These are phyloP conservation scores for Eurytoma californica DNA, from an alignment of 2,888 invertebrate genomes.

Conservation along the genomic window DNA sequence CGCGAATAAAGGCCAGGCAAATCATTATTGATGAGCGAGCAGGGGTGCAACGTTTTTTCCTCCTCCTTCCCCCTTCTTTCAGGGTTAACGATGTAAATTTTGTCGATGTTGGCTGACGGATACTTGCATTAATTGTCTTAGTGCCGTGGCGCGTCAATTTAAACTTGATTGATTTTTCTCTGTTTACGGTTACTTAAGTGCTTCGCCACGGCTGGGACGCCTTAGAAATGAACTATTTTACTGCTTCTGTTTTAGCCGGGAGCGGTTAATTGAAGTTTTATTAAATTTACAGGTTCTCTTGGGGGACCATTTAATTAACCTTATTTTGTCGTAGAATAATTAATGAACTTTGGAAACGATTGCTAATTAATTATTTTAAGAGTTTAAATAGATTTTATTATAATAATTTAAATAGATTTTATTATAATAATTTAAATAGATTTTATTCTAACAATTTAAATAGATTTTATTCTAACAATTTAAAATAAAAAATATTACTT, in stretches of 20 bases:
- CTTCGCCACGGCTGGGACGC: neutral
- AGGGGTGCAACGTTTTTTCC: neutral
- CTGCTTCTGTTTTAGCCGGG: neutral
- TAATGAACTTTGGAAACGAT: too few species aligned
- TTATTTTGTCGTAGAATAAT: too few species aligned
- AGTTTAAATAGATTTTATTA: too few species aligned
- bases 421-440: too few species aligned
- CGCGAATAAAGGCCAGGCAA: constrained; percentile 14
- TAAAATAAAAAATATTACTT: too few species aligned
- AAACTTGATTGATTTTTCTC: neutral
- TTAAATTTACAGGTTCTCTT: too few species aligned
- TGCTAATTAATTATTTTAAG: too few species aligned
- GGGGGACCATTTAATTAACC: too few species aligned
- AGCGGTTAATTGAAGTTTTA: neutral
- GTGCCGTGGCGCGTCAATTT: neutral
- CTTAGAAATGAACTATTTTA: neutral
- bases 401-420: too few species aligned
- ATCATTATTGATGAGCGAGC: constrained; percentile 33
- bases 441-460: too few species aligned
- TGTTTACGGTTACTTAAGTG: constrained; percentile 3
- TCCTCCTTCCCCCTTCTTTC: neutral
- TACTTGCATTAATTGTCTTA: neutral
- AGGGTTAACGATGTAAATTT: neutral
- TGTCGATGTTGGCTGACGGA: neutral
- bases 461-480: too few species aligned